These are phyloP conservation scores for Drosophila asahinai DNA, from an alignment of 1,140 invertebrate species.

Conservation along the genomic window DNA sequence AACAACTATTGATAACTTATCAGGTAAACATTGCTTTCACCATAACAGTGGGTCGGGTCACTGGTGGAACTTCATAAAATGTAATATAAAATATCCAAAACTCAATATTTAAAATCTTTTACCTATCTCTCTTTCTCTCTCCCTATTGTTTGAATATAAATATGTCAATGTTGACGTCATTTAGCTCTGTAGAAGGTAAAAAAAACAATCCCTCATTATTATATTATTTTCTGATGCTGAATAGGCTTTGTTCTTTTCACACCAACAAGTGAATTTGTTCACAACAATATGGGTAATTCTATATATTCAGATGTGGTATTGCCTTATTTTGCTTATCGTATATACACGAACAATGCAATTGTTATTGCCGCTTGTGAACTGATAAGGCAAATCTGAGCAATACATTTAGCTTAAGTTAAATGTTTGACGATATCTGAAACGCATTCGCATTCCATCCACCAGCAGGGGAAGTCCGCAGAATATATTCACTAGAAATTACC, in stretches of 20 bases:
- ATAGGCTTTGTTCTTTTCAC: conserved; percentile 1
- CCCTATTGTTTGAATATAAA: neutral
- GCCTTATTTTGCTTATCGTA: neutral
- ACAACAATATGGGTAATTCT: neutral
- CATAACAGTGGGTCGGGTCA: neutral
- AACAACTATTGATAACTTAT: neutral
- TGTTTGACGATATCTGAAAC: conserved; percentile 5
- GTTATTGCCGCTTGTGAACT: neutral
- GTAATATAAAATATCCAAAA: neutral
- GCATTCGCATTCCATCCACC: conserved; percentile 1
- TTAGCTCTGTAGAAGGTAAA: neutral
- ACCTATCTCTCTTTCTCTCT: neutral
- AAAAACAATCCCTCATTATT: neutral
- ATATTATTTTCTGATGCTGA: neutral
- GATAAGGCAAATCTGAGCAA: conserved; percentile 10
- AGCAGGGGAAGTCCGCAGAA: neutral
- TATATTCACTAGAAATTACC: neutral
- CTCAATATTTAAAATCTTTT: no score
- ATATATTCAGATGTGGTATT: neutral
- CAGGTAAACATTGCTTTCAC: neutral
- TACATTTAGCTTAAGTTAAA: neutral
- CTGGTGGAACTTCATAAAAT: neutral
- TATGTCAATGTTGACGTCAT: conserved; percentile 4
- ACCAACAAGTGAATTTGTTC: neutral
- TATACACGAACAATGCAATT: conserved; percentile 6